phyloP scores from a whole-genome alignment of 2,797 vertebrate genomes.

The Sylvia borin region DNA sequence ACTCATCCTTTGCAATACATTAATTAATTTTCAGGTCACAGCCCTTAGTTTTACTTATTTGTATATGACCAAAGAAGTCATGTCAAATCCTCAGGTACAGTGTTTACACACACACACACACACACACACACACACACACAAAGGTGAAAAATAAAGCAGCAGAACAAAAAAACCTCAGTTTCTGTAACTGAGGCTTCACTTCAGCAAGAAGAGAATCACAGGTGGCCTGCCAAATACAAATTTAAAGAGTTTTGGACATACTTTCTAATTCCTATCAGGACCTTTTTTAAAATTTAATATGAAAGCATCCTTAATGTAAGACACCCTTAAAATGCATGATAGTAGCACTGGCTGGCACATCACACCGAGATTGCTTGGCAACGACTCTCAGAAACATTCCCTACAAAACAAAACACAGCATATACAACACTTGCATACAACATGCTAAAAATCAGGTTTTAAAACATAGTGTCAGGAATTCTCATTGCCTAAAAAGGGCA shows the following conservation, averaged over 20 bases:
- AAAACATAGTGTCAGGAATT: neutral
- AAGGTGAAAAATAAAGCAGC: neutral
- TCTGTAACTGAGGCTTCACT: neutral
- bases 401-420: neutral
- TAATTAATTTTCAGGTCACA: neutral
- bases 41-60: neutral
- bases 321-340: neutral
- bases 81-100: neutral
- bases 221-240: neutral
- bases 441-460: slow-evolving; percentile 4
- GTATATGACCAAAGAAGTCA: neutral
- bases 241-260: neutral
- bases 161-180: neutral
- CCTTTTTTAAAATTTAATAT: neutral
- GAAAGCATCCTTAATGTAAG: neutral
- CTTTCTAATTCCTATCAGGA: neutral
- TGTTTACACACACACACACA: neutral
- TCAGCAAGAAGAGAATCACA: neutral
- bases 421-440: neutral
- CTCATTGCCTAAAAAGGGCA: neutral
- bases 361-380: neutral
- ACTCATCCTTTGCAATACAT: neutral
- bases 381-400: neutral
- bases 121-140: neutral
- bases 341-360: neutral